Evolutionary conservation across 2,113 vertebrate species (phyloP).

Genomic region (Cercopithecus mona): DNA sequence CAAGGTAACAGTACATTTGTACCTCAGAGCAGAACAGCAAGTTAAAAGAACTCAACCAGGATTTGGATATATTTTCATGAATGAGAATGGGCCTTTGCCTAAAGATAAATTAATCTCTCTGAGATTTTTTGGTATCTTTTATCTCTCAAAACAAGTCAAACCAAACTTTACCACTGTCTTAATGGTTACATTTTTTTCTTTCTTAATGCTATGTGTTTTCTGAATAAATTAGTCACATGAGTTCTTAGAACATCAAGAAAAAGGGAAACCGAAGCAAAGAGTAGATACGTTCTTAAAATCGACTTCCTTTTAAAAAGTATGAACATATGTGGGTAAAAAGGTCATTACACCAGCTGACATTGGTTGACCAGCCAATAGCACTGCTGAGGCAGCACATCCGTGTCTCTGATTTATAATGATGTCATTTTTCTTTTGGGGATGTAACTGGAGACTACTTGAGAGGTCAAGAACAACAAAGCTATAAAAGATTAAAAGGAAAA

Average conservation of each 20-base stretch:
- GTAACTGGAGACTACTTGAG: neutral
- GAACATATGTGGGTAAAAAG: neutral
- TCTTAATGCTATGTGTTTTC: conserved; percentile 41
- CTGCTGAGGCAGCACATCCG: neutral
- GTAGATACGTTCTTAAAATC: neutral
- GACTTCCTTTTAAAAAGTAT: conserved; percentile 42
- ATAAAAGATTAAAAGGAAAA: conserved; percentile 26
- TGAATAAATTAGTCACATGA: neutral
- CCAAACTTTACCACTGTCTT: neutral
- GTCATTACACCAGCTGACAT: neutral
- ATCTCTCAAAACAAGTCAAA: neutral
- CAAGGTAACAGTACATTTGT: conserved; percentile 70
- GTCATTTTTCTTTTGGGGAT: neutral
- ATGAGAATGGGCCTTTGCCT: conserved; percentile 42
- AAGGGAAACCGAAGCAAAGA: conserved; percentile 40
- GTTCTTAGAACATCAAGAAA: conserved; percentile 58
- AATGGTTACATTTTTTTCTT: conserved; percentile 29
- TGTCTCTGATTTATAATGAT: conserved; percentile 35
- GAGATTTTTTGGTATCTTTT: neutral
- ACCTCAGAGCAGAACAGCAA: conserved; percentile 64
- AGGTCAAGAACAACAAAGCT: conserved; percentile 57
- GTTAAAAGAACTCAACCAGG: conserved; percentile 60
- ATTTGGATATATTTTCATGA: conserved; percentile 66
- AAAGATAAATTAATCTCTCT: conserved; percentile 55
- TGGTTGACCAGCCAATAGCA: neutral